Evolutionary conservation across 2,888 invertebrate species (phyloP), one percentile per base, ranked within the genome.

Genomic region (Campoletis raptor): DNA sequence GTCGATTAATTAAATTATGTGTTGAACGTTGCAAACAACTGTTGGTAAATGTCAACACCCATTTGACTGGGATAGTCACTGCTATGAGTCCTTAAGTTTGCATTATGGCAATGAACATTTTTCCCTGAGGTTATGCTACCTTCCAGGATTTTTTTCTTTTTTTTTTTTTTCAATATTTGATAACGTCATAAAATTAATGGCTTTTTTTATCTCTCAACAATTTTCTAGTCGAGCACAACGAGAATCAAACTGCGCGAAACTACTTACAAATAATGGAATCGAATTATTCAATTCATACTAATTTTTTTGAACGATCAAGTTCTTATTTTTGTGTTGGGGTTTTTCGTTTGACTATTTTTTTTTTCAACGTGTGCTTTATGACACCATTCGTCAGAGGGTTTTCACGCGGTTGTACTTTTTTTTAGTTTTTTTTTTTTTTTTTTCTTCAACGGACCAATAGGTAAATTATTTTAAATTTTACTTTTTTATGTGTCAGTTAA

Each of bases 261-360:
- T 84, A 74, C 77, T 81, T 87, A 79, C 30, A 69, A 70, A 69
- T 79, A 69, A 84, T 84, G 79, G 74, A 82, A 81, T 85, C 54
- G 81, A 83, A 30, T 37, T 81, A 66, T 66, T 48, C 15, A 70
- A 74, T 80, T 77, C 54, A n/a, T 69, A 73, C 78, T 48, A 79
- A 79, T 79, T 78, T 79, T 78, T 76, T 74, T 66, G 37, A 84
- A 78, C 73, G 45, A 36, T 57, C 30, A 84, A 64, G n/a, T 64
- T 54, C 42, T 54, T 21, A 42, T 45, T 30, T 82, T 69, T 69
- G 73, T 64, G 24, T 69, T 69, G 73, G 52, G 24, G n/a, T 61
- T 40, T 61, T 40, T 77, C 10, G 69, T 61, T 64, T 73, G 30
- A 8, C 52, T 37, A 61, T 52, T n/a, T 77, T 72, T 77, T 67